A percentile compares a stretch with the other conserved stretches of the same genome.
These are phyloP conservation scores for Hirundo rustica DNA, from an alignment of 2,797 vertebrate genomes.

Conservation along the genomic window DNA sequence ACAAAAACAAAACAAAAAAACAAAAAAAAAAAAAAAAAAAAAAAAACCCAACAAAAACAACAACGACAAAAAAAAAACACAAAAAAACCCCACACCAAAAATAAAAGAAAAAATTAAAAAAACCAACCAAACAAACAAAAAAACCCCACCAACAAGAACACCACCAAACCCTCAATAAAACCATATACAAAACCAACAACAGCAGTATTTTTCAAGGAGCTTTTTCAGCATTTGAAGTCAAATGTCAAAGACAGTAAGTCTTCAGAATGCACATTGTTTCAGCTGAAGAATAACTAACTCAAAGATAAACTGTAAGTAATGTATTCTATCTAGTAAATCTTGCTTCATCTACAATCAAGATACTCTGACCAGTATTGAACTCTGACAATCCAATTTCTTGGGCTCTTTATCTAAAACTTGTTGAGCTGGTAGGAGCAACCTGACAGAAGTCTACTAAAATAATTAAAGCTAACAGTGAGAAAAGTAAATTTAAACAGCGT, in stretches of 20 bases:
- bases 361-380: neutral
- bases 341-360: neutral
- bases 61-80: neutral
- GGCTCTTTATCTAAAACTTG: neutral
- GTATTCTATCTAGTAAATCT: neutral
- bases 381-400: neutral
- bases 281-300: neutral
- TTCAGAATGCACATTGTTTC: neutral
- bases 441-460: neutral
- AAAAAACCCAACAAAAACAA: neutral
- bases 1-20: neutral
- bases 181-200: neutral
- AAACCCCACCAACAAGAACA: neutral
- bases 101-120: too few relatives aligned
- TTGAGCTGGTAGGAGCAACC: neutral
- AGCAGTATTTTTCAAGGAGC: neutral
- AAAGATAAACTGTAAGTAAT: neutral
- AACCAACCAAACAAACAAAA: neutral
- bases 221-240: neutral
- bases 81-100: too few relatives aligned
- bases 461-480: neutral
- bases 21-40: neutral
- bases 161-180: neutral
- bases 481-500: neutral
- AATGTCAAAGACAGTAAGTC: neutral